phyloP scores from a whole-genome alignment of 2,113 vertebrate genomes.

The Oreochromis spilurus region DNA sequence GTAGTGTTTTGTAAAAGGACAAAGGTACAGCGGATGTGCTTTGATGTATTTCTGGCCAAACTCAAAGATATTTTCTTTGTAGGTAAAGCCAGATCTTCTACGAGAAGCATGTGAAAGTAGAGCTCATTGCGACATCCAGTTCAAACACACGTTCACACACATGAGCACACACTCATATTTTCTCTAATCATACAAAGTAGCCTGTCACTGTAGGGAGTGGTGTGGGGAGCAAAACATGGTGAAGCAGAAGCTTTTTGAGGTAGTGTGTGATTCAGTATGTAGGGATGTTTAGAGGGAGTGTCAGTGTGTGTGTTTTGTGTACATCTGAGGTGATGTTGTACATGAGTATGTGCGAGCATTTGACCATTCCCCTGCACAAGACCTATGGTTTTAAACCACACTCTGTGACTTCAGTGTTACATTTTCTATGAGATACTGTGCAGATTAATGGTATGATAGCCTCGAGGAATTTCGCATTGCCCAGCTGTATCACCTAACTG shows the following conservation, averaged over 20 bases:
- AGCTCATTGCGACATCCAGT: conserved; percentile 1
- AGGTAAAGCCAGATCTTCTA: not conserved
- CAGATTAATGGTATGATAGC: not conserved
- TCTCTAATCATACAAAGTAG: not conserved
- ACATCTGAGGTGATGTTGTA: conserved; percentile 13
- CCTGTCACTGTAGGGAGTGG: conserved; percentile 31
- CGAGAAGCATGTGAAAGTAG: not conserved
- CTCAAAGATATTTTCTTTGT: not conserved
- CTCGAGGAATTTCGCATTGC: not conserved
- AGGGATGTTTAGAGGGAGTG: conserved; percentile 2
- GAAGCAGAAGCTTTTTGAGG: conserved; percentile 23
- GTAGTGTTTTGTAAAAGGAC: not conserved
- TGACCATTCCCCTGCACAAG: not conserved
- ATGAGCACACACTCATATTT: not conserved
- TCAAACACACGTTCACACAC: not conserved
- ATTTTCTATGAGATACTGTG: not conserved
- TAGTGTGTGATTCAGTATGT: not conserved
- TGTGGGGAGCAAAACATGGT: not conserved
- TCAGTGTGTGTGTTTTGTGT: not conserved
- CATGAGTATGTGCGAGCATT: not conserved
- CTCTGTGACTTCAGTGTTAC: not conserved
- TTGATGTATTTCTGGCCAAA: not conserved
- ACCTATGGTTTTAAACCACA: not conserved
- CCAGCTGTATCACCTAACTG: not conserved
- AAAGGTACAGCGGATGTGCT: not conserved